phyloP scores from a whole-genome alignment of 2,888 invertebrate species.

The Drosophila cracens region DNA sequence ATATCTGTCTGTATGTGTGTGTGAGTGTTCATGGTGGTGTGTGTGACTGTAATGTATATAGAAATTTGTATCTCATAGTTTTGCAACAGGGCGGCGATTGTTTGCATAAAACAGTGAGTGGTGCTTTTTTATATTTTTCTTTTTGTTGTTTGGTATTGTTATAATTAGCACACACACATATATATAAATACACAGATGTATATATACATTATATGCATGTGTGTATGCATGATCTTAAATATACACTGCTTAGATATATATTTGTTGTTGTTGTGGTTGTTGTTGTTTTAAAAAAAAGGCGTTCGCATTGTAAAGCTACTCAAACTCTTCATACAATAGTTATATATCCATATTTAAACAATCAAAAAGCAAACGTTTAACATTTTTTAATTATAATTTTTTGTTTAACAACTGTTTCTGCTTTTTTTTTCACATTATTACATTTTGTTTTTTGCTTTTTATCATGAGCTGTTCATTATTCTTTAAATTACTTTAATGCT shows the following conservation, averaged over 20 bases:
- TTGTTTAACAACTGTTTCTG: constrained; percentile 49
- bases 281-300: constrained; percentile 28
- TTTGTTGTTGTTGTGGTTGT: constrained; percentile 15
- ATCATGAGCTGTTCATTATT: constrained; percentile 24
- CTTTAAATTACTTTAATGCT: constrained; percentile 34
- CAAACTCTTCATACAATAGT: constrained; percentile 29
- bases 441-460: constrained; percentile 28
- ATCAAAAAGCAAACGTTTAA: constrained; percentile 51
- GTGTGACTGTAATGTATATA: constrained; percentile 19
- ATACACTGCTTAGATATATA: constrained; percentile 31
- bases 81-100: constrained; percentile 59
- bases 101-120: constrained; percentile 37
- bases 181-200: neutral
- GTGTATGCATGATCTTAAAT: constrained; percentile 16
- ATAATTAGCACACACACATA: neutral
- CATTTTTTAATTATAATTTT: constrained; percentile 26
- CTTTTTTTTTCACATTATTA: constrained; percentile 27
- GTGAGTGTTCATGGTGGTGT: constrained; percentile 7
- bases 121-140: constrained; percentile 6
- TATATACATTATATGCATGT: neutral
- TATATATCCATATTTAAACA: constrained; percentile 36
- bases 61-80: constrained; percentile 25
- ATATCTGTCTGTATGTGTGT: constrained; percentile 28
- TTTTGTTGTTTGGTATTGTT: neutral
- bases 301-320: constrained; percentile 48